A percentile compares a stretch with the other conserved stretches of the same genome.
phyloP scores from a whole-genome alignment of 2,797 vertebrate species.

The Epinephelus malabaricus region DNA sequence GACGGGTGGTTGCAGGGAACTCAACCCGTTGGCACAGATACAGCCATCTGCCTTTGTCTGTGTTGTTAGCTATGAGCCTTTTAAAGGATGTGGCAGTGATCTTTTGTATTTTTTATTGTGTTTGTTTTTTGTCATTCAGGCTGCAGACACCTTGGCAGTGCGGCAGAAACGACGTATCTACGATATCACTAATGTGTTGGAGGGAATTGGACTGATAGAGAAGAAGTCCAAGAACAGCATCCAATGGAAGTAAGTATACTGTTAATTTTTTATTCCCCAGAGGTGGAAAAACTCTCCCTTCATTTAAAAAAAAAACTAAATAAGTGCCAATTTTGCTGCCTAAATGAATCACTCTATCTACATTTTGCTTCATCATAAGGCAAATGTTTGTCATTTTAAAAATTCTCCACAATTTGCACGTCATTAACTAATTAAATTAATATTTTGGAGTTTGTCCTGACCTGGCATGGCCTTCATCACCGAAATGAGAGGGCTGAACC shows the following conservation, averaged over 20 bases:
- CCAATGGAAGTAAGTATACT: constrained; percentile 96
- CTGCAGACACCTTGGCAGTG: constrained; percentile 97
- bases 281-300: neutral
- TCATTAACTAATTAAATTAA: neutral
- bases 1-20: constrained; percentile 1
- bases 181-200: constrained; percentile 98
- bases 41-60: neutral
- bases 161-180: constrained; percentile 98
- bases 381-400: neutral
- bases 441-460: neutral
- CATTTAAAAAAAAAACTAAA: neutral
- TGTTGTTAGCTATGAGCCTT: neutral
- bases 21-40: neutral
- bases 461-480: neutral
- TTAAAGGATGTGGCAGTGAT: neutral
- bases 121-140: constrained; percentile 81
- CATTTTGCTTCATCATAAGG: neutral
- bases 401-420: neutral
- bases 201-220: constrained; percentile 98
- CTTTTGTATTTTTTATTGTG: neutral
- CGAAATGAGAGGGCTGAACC: neutral
- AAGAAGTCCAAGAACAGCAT: constrained; percentile 99
- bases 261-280: neutral
- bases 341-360: neutral
- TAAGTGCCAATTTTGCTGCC: neutral